Conservation (phyloP, 1,140 invertebrate species). For the Tetramorium parvispinum region DNA sequence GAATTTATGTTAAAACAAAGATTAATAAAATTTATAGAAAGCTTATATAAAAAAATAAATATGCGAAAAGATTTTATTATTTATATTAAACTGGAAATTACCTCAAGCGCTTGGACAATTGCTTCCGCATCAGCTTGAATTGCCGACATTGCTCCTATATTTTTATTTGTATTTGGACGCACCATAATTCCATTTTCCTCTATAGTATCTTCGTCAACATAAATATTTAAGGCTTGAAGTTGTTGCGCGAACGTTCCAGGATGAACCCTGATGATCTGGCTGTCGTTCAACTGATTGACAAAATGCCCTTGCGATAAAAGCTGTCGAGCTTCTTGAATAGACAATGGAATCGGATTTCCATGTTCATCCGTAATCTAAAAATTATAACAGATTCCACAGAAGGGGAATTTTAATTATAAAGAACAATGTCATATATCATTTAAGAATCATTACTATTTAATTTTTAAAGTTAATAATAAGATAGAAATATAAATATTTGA, state of each 20-base stretch:
- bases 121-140: slow-evolving; percentile 76
- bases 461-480: not conserved
- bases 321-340: slow-evolving; percentile 88
- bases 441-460: not conserved
- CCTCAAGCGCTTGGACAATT: slow-evolving; percentile 79
- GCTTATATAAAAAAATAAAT: not conserved
- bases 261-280: slow-evolving; percentile 82
- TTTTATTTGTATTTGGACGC: slow-evolving; percentile 15
- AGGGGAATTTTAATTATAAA: not conserved
- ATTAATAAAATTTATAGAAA: no score
- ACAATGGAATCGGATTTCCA: slow-evolving; percentile 89
- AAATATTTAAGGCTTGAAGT: slow-evolving; percentile 70
- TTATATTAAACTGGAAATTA: slow-evolving; percentile 51
- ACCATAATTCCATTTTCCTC: slow-evolving; percentile 1
- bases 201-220: slow-evolving; percentile 67
- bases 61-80: not conserved
- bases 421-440: not conserved
- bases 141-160: slow-evolving; percentile 56
- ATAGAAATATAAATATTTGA: not conserved
- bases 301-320: slow-evolving; percentile 85
- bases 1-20: not conserved
- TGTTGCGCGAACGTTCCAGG: slow-evolving; percentile 73
- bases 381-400: not conserved
- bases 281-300: slow-evolving; percentile 82
- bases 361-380: slow-evolving; percentile 88